Evolutionary conservation across 2,113 vertebrate genomes (phyloP).

Genomic region (Brevimyrus niger): DNA sequence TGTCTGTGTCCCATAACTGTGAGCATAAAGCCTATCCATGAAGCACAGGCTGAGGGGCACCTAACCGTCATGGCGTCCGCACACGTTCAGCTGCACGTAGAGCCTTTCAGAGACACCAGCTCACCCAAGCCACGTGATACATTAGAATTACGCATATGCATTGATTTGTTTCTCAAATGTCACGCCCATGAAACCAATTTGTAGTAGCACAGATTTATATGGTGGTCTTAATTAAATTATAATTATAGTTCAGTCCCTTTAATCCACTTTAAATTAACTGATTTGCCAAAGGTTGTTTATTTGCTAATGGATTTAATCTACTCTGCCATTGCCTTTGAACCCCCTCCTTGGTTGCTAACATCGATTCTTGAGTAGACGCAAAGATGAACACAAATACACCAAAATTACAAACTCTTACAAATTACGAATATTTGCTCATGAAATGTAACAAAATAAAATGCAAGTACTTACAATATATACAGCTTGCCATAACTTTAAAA

Average conservation of each 20-base stretch:
- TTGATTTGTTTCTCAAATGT: neutral
- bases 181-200: neutral
- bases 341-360: neutral
- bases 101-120: neutral
- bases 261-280: neutral
- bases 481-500: no score
- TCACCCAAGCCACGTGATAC: neutral
- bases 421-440: no score
- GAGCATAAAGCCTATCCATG: neutral
- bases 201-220: neutral
- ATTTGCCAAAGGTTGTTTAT: neutral
- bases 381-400: no score
- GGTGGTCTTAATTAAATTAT: neutral
- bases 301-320: neutral
- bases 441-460: no score
- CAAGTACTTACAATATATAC: no score
- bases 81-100: neutral
- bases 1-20: neutral
- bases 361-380: neutral
- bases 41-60: neutral
- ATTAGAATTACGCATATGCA: neutral
- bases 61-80: neutral
- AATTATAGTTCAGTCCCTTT: neutral
- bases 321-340: neutral
- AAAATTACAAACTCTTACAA: no score